Evolutionary conservation across 2,888 invertebrate genomes (phyloP), one percentile per base, ranked within the genome.

Genomic region (Heteromyza rotundicornis): DNA sequence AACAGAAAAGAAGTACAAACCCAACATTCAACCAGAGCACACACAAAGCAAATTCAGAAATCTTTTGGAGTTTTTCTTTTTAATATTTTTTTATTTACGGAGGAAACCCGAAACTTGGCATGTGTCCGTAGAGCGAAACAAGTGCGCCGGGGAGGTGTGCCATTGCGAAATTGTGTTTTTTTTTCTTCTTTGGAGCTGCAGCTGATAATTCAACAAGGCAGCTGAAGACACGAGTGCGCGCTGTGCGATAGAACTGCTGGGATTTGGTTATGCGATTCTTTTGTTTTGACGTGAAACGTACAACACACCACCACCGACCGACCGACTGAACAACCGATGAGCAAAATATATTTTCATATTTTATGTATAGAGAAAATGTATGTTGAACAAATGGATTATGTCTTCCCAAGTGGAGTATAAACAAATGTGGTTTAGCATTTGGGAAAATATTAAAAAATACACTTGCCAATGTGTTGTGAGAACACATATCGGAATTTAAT

Each of bases 41-140:
- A 40, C 14, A 40, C 5, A 40, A 40, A 27, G 10, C 5, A 27
- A 7, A 27, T 27, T 7, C 5, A 27, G 5, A 40, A 47, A 47
- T 47, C 20, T 47, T 17, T 47, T 17, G 7, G 17, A 47, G 8
- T 47, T 3, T 20, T 40, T n/a, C 12, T n/a, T n/a, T n/a, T n/a
- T n/a, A n/a, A n/a, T n/a, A n/a, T n/a, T n/a, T n/a, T 27, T 27
- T 27, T 27, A 14, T 40, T 40, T 40, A n/a, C 40, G 7, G 20
- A 47, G 47, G 17, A 40, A 47, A 47, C 47, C 47, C 19, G 47
- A 47, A 47, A 47, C 47, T 47, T 17, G 20, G 47, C 17, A 20
- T 47, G 47, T 47, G 47, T 19, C 5, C 20, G 20, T 19, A 14
- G 14, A 19, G 47, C 17, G 47, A 20, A 5, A 47, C 47, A 47